A percentile compares a stretch with the other conserved stretches of the same genome.
Conservation (phyloP, 2,113 vertebrate species). For the Triplophysa dalaica region DNA sequence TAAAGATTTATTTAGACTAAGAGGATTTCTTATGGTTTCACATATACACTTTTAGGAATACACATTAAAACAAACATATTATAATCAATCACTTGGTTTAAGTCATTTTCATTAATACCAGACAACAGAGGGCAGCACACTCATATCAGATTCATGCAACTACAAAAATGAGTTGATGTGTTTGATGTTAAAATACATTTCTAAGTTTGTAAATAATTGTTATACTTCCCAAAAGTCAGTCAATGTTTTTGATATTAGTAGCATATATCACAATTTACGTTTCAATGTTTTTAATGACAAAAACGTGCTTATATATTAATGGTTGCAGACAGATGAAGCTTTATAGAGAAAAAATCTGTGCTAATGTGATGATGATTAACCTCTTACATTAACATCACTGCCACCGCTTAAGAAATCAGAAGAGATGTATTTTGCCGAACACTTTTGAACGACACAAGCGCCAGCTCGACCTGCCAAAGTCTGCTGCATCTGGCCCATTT, state of each 20-base stretch:
- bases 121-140: slow-evolving; percentile 58
- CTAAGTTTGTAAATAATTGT: too few relatives aligned
- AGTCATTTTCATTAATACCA: too few relatives aligned
- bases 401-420: slow-evolving; percentile 25
- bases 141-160: neutral
- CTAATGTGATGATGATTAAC: slow-evolving; percentile 29
- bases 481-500: slow-evolving; percentile 11
- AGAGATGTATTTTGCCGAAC: slow-evolving; percentile 32
- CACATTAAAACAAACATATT: too few relatives aligned
- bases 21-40: too few relatives aligned
- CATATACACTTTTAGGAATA: too few relatives aligned
- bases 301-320: neutral
- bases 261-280: neutral
- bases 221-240: too few relatives aligned
- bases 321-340: neutral
- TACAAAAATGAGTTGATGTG: neutral
- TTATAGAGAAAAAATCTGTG: slow-evolving; percentile 24
- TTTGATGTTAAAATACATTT: too few relatives aligned
- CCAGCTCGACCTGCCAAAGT: slow-evolving; percentile 14
- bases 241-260: too few relatives aligned
- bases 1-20: too few relatives aligned
- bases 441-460: neutral
- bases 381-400: slow-evolving; percentile 35
- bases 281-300: neutral
- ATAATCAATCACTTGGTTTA: too few relatives aligned